Conservation (phyloP, 2,888 invertebrate species). For the Cerastoderma edule region DNA sequence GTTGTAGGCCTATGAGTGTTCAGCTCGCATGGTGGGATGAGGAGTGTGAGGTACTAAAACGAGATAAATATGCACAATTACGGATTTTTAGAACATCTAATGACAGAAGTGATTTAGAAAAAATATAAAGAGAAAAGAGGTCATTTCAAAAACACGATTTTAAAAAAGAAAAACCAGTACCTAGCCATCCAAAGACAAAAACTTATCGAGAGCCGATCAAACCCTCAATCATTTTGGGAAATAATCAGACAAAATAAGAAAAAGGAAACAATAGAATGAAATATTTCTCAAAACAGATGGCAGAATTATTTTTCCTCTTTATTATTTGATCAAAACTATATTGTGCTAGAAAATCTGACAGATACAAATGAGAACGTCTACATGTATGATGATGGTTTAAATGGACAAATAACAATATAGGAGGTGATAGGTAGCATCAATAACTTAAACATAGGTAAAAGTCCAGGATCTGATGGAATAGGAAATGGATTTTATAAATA, state of each 20-base stretch:
- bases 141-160: neutral
- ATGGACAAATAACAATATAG: neutral
- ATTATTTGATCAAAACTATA: neutral
- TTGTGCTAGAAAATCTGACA: neutral
- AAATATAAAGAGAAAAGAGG: neutral
- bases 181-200: neutral
- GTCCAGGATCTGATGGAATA: neutral
- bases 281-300: neutral
- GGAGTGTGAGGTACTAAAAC: neutral
- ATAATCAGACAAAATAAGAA: neutral
- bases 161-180: neutral
- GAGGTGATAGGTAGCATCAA: neutral
- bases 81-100: neutral
- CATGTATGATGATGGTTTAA: neutral
- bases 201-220: neutral
- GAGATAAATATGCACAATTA: neutral
- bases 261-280: neutral
- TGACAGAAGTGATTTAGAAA: neutral
- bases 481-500: conserved; percentile 7
- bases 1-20: neutral
- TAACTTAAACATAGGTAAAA: neutral
- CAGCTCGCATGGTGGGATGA: neutral
- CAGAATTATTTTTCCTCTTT: neutral
- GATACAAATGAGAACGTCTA: neutral
- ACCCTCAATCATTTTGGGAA: neutral